Base-by-base conservation (phyloP, 2,113 vertebrate species). In the Paraplagusia blochii region DNA sequence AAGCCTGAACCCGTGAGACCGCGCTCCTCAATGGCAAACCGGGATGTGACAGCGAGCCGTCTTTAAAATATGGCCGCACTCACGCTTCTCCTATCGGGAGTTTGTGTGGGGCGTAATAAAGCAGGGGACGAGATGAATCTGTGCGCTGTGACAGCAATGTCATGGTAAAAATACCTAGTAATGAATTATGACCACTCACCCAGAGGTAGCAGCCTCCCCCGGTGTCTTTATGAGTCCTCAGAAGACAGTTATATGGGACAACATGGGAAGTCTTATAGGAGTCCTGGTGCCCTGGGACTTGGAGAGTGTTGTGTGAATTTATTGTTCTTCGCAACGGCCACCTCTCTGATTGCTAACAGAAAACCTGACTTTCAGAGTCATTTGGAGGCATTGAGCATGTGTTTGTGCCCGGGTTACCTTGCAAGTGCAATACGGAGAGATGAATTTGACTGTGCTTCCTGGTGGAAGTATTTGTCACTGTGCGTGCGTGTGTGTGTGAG, bases 151-250 rank as follows among this genome's bases (percentile, higher is more conserved):
- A 78, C 84, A 74, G 81, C 73, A 58, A 61, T 76, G 86, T 83
- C 81, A 80, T 42, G 43, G 63, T 78, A 74, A 82, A 83, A 85
- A 84, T 79, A 82, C 81, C 77, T 73, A 66, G 63, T 6, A 39
- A 49, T 85, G 85, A 88, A 17, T 86, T 87, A 88, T 63, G 74
- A 83, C 54, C 81, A 79, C 83, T 86, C 80, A 81, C 67, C 77
- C 38, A 57, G 75, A 76, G 71, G 72, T 66, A 59, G 70, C 60
- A 76, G 62, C 49, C 16, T 83, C 83, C 74, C 77, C 83, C 86
- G 82, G 82, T 87, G 79, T 84, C 83, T 85, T 87, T 80, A 86
- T 83, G 74, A 78, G 58, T 74, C 66, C 73, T 74, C 72, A 66
- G 66, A 76, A 73, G 83, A 80, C 81, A 81, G 70, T 84, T 87